Percentiles rank a stretch among this genome's conserved stretches.
Conservation (phyloP, 2,113 vertebrate species). For the Nibea coibor region DNA sequence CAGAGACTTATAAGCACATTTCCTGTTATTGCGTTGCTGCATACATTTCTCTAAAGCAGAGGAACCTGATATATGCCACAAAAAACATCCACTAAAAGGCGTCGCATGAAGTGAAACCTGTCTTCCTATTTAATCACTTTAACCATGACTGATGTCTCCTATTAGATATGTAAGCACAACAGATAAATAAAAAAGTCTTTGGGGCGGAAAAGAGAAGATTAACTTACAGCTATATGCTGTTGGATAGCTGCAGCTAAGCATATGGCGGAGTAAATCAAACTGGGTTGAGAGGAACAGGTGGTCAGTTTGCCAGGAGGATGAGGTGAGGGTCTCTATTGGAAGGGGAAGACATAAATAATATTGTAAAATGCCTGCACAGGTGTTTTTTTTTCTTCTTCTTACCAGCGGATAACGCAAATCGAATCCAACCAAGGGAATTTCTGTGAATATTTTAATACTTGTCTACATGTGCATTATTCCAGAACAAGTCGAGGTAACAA, state of each 20-base stretch:
- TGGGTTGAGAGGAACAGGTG: conserved; percentile 87
- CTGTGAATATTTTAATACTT: neutral
- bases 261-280: conserved; percentile 87
- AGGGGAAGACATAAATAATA: neutral
- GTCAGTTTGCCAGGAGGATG: conserved; percentile 67
- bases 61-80: neutral
- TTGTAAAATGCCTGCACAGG: neutral
- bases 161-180: conserved; percentile 43
- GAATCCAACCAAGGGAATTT: neutral
- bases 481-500: neutral
- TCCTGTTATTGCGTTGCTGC: neutral
- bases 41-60: neutral
- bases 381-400: neutral
- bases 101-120: neutral
- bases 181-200: conserved; percentile 39
- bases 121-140: conserved; percentile 31
- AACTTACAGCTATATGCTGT: conserved; percentile 72
- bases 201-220: conserved; percentile 7
- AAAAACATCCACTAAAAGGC: neutral
- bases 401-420: neutral
- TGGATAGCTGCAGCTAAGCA: conserved; percentile 80
- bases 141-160: conserved; percentile 64
- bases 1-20: neutral
- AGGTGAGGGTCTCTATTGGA: conserved; percentile 40
- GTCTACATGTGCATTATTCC: neutral